A percentile compares a stretch with the other conserved stretches of the same genome.
These are phyloP conservation scores for Hemithea aestivaria DNA, from an alignment of 2,888 invertebrate genomes.

Conservation along the genomic window DNA sequence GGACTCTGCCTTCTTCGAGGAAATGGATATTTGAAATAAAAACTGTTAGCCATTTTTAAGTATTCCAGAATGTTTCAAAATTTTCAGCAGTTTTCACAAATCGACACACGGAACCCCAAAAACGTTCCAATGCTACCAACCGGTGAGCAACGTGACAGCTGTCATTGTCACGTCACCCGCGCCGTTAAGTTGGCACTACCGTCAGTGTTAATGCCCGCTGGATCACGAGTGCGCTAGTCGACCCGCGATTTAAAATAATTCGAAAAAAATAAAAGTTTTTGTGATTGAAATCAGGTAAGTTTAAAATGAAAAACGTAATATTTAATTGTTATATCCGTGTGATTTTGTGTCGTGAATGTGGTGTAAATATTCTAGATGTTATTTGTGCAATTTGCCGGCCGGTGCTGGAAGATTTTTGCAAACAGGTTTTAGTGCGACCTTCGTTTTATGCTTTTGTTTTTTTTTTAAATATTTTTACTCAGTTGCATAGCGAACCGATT, in stretches of 20 bases:
- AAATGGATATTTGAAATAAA: no score
- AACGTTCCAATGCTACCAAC: constrained; percentile 3
- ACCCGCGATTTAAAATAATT: constrained; percentile 26
- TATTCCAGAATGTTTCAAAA: no score
- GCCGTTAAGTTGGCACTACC: constrained; percentile 53
- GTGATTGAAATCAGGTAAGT: constrained; percentile 29
- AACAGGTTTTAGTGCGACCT: constrained; percentile 55
- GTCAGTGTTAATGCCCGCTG: constrained; percentile 68
- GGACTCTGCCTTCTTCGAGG: no score
- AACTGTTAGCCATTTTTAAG: no score
- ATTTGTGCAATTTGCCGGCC: constrained; percentile 41
- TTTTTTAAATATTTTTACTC: constrained; percentile 30
- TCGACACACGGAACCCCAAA: constrained; percentile 4
- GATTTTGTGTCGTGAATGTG: constrained; percentile 7
- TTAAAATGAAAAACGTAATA: not conserved
- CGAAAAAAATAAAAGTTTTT: constrained; percentile 28
- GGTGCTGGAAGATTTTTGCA: constrained; percentile 63
- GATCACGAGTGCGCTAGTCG: constrained; percentile 64
- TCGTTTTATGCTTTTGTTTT: constrained; percentile 37
- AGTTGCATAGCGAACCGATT: constrained; percentile 38
- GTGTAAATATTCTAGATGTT: constrained; percentile 18
- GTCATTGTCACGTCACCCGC: constrained; percentile 22
- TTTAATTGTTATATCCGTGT: not conserved
- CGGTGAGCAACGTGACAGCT: constrained; percentile 1
- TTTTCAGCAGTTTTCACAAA: no score